Evolutionary conservation across 2,888 invertebrate genomes (phyloP), one percentile per base, ranked within the genome.

Genomic region (Melanophora roralis): DNA sequence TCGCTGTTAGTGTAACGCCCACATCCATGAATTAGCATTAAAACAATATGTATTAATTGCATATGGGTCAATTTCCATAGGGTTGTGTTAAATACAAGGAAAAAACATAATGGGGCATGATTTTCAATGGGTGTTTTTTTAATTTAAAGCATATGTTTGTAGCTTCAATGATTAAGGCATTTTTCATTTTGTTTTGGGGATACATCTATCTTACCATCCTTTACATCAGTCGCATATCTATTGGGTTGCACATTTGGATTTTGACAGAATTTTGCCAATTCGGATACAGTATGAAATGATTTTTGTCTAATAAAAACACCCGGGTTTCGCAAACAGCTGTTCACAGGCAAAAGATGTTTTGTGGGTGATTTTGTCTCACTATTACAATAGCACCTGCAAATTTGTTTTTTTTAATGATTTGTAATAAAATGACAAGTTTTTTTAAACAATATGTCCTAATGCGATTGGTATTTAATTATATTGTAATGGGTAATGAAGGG

Each of bases 241-340:
- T 55, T 67, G 19, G 60, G 40, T 67, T 80, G 77, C 49, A 60
- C 57, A 78, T 78, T 83, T 84, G 83, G 86, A 60, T 85, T 79
- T 72, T 87, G 88, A 80, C 88, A 88, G 82, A 88, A 85, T 78
- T 85, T 86, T 82, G 84, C 84, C 78, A 88, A 85, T 83, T 89
- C 89, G 79, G 87, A 86, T 73, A 89, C 84, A 69, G 89, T 89
- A 84, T 89, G 86, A 86, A 89, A 89, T 69, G 89, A 89, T 85
- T 89, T 89, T 84, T 89, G 89, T 69, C 89, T 88, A 81, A 89
- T 85, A 78, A 89, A 84, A 69, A 86, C 85, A 83, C 85, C 88
- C 75, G 89, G 89, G 21, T 89, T 86, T 49, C 89, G 88, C 69
- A 89, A 84, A 78, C 89, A 89, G 81, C 86, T 86, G 85, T 88